Base-by-base conservation (phyloP, 1,140 invertebrate species). In the Branchinecta lynchi region DNA sequence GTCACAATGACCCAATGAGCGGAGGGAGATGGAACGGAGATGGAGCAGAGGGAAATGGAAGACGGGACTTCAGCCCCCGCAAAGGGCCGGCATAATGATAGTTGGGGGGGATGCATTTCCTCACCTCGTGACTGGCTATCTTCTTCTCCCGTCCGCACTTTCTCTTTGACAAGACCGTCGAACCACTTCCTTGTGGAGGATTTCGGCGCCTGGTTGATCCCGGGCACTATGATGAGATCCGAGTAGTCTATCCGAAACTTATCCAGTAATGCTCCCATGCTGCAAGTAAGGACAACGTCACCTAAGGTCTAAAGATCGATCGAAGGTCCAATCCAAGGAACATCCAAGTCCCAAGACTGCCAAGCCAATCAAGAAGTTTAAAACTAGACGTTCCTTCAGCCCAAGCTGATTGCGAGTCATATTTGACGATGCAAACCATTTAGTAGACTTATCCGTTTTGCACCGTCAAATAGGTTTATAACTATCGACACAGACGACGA, bases 231-330 rank as follows among this genome's bases (percentile, higher is more conserved):
- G 68, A 87, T 89, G 66, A 97, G 81, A 75, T 92, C 89, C 3
- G 88, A 88, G 77, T 92, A 95, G 77, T 94, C 89, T 72, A 98
- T 93, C 44, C 95, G 84, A 80, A 97, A 96, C 78, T 96, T 96
- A 0, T 86, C 84, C 73, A 98, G 81, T 45, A 98, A 82, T 75
- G 90, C 89, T 6, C 91, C 89, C 90, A 98, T 93, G 77, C 93
- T 96, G 77, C 45, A 82, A 82, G 32, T 32, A 32, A 32, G 32
- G 32, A 32, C 1, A 72, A 75, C 5, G 21, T 20, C 60, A 65
- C 15, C 20, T 20, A 1, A 65, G 20, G 20, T n/a, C 60, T 20
- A 65, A 65, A 65, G 20, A n/a, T 20, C 15, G 5, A 65, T n/a
- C 15, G 15, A 65, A n/a, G 15, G 20, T 65, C 2, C 3, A 79